Base-by-base conservation (phyloP, 1,140 invertebrate species). In the Bombus consobrinus region DNA sequence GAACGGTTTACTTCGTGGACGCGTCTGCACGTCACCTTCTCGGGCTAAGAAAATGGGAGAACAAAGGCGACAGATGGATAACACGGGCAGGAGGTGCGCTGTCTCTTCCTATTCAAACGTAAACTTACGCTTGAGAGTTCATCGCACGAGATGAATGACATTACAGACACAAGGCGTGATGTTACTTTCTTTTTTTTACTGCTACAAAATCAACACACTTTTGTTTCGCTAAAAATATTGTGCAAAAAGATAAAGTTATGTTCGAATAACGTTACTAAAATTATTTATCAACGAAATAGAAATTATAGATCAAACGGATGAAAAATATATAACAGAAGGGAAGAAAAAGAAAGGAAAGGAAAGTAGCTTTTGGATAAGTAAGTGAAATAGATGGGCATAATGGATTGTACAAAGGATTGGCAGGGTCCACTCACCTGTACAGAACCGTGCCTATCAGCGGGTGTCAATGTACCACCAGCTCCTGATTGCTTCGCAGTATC, bases 401-500 rank as follows among this genome's bases (percentile, higher is more conserved):
- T 81, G 85, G 88, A 85, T 71, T 74, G 74, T 69, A 72, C 25
- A 86, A 82, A 86, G 87, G 87, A 89, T 78, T 83, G 73, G 81
- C 72, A 34, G 90, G 90, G 92, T 93, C 86, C 90, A 96, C 96
- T 96, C 96, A 98, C 98, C 98, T 98, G 98, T 92, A 98, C 98
- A 94, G 98, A 98, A 95, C 98, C 98, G 95, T 98, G 98, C 95
- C 98, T 97, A 96, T 98, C 98, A 93, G 98, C 98, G 91, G 98
- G 98, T 89, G 98, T 98, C 93, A 99, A 96, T 94, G 97, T 97
- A 92, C 97, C 96, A 94, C 94, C 94, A 90, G 95, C 97, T 97
- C 91, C 97, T 96, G 91, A 97, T 96, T 95, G 95, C 94, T 94
- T 94, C 96, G 94, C 94, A 95, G 95, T 95, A 94, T 97, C 95